These are phyloP conservation scores for Aegithalos caudatus DNA, from an alignment of 2,113 vertebrate species.

Conservation along the genomic window DNA sequence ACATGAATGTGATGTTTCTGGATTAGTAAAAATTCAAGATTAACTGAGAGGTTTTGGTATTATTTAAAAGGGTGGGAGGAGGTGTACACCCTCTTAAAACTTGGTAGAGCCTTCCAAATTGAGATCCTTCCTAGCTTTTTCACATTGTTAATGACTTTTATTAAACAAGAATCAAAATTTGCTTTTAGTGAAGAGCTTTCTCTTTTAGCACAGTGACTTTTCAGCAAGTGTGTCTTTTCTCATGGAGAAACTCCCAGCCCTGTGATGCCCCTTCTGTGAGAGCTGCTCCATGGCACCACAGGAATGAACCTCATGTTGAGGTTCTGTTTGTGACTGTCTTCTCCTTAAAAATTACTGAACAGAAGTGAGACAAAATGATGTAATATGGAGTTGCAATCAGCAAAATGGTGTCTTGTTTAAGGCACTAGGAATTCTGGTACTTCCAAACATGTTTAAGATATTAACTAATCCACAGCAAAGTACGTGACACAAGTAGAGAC, in stretches of 20 bases:
- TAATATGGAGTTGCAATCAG: neutral
- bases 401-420: neutral
- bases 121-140: neutral
- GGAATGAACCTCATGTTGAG: neutral
- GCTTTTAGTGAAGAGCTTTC: neutral
- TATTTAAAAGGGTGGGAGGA: neutral
- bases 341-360: neutral
- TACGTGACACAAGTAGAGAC: neutral
- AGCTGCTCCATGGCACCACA: neutral
- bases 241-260: neutral
- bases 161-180: neutral
- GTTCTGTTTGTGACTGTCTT: neutral
- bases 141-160: neutral
- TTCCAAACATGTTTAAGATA: neutral
- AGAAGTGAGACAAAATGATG: neutral
- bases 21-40: neutral
- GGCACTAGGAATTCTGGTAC: neutral
- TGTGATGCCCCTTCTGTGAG: neutral
- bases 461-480: neutral
- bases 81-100: neutral
- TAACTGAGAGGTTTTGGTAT: neutral
- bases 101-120: neutral
- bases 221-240: neutral
- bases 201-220: neutral
- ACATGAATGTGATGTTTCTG: neutral